These are phyloP conservation scores for Tholera decimalis DNA, from an alignment of 2,888 invertebrate genomes.

Conservation along the genomic window DNA sequence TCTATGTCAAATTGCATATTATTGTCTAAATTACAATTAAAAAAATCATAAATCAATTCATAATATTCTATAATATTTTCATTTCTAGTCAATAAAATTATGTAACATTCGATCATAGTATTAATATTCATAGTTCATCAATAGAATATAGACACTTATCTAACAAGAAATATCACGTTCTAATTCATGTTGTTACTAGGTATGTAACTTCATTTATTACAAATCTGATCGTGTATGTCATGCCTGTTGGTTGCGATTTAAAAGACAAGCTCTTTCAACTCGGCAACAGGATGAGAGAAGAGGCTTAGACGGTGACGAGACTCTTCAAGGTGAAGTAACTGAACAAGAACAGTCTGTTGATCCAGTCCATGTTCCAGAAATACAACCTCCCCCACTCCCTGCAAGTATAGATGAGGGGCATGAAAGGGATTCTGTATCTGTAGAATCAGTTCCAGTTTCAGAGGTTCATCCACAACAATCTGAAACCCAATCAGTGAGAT, in stretches of 20 bases:
- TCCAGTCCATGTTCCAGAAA: slow-evolving; percentile 1
- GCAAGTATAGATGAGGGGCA: slow-evolving; percentile 6
- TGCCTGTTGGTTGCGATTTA: slow-evolving; percentile 30
- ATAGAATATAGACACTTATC: no score
- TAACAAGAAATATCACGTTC: not conserved
- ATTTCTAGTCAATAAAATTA: no score
- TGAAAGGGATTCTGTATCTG: slow-evolving; percentile 8
- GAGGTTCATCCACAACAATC: slow-evolving; percentile 14
- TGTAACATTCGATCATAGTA: no score
- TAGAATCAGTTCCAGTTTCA: slow-evolving; percentile 3
- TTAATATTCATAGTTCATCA: no score
- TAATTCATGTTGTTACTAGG: not conserved
- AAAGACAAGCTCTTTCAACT: slow-evolving; percentile 16
- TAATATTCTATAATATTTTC: no score
- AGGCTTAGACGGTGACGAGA: slow-evolving; percentile 1
- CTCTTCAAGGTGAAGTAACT: not conserved
- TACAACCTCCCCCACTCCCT: not conserved
- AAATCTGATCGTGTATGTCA: slow-evolving; percentile 21
- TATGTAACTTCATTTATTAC: slow-evolving; percentile 15
- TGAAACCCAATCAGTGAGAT: slow-evolving; percentile 7
- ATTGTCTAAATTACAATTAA: no score
- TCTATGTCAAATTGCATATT: no score
- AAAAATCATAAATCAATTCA: no score
- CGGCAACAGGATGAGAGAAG: slow-evolving; percentile 22
- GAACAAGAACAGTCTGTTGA: slow-evolving; percentile 18